phyloP scores from a whole-genome alignment of 2,113 vertebrate genomes.

The Cynoglossus semilaevis region DNA sequence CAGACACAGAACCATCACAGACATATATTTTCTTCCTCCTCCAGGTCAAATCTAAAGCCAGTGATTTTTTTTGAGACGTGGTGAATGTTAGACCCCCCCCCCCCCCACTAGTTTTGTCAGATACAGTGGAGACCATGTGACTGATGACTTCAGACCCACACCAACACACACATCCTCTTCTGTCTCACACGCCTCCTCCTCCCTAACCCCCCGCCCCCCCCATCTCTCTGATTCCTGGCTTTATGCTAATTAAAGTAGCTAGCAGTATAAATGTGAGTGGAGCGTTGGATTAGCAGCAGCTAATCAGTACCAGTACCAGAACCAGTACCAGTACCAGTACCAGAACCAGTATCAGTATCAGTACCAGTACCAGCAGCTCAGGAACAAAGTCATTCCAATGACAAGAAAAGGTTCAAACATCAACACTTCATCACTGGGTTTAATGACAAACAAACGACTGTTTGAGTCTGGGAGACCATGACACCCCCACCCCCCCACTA shows the following conservation, averaged over 20 bases:
- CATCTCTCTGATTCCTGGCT: slow-evolving; percentile 60
- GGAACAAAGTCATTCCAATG: slow-evolving; percentile 81
- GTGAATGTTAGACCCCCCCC: no score
- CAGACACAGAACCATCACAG: no score
- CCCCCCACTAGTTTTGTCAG: no score
- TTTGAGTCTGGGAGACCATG: no score
- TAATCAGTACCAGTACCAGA: slow-evolving; percentile 81
- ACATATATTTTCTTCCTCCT: no score
- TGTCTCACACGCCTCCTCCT: slow-evolving; percentile 30
- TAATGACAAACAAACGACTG: slow-evolving; percentile 56
- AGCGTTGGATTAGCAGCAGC: slow-evolving; percentile 81
- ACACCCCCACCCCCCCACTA: no score
- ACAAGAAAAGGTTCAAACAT: slow-evolving; percentile 82
- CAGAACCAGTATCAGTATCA: no score
- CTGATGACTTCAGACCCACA: slow-evolving; percentile 70
- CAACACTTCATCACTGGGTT: slow-evolving; percentile 62
- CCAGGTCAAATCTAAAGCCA: no score
- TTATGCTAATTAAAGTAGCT: slow-evolving; percentile 83
- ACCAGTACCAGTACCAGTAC: no score
- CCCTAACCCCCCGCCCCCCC: slow-evolving; percentile 27
- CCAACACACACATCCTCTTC: slow-evolving; percentile 18
- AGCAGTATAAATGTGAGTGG: slow-evolving; percentile 76
- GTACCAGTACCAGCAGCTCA: no score
- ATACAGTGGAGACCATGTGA: no score
- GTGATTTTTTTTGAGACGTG: no score